Percentiles rank a stretch among this genome's conserved stretches.
Conservation (phyloP, 2,888 invertebrate genomes). For the Andricus curvator region DNA sequence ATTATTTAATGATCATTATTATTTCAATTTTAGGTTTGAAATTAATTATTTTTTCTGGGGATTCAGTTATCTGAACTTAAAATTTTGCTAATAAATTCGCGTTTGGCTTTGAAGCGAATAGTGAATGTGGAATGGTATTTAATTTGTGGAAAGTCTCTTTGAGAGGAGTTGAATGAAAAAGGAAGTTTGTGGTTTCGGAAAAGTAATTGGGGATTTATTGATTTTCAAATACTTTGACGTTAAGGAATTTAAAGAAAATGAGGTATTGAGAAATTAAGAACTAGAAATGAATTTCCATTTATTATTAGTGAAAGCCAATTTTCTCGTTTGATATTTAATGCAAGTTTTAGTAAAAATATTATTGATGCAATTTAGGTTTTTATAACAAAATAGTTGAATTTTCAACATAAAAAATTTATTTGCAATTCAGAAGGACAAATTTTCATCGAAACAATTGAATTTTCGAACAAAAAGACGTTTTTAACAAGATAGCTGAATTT, state of each 20-base stretch:
- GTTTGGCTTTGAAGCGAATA: not conserved
- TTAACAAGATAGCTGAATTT: too few species aligned
- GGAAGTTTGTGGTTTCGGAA: not conserved
- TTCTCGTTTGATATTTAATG: not conserved
- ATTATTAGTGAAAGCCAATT: not conserved
- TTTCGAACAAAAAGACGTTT: too few species aligned
- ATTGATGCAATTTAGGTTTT: too few species aligned
- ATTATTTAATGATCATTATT: not conserved
- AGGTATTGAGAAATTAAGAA: not conserved
- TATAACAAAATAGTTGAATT: too few species aligned
- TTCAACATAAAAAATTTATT: too few species aligned
- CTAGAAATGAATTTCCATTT: too few species aligned
- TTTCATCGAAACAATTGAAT: too few species aligned
- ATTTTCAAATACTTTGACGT: not conserved
- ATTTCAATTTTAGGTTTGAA: not conserved
- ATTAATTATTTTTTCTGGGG: not conserved
- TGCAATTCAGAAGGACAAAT: too few species aligned
- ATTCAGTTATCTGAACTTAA: not conserved
- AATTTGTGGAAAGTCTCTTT: slow-evolving; percentile 9
- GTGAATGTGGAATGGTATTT: not conserved
- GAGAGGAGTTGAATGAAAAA: not conserved
- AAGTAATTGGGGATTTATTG: not conserved
- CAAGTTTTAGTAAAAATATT: too few species aligned
- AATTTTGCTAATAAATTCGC: slow-evolving; percentile 1
- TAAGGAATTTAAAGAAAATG: not conserved